phyloP scores from a whole-genome alignment of 2,797 vertebrate genomes.

The Epinephelus coioides region DNA sequence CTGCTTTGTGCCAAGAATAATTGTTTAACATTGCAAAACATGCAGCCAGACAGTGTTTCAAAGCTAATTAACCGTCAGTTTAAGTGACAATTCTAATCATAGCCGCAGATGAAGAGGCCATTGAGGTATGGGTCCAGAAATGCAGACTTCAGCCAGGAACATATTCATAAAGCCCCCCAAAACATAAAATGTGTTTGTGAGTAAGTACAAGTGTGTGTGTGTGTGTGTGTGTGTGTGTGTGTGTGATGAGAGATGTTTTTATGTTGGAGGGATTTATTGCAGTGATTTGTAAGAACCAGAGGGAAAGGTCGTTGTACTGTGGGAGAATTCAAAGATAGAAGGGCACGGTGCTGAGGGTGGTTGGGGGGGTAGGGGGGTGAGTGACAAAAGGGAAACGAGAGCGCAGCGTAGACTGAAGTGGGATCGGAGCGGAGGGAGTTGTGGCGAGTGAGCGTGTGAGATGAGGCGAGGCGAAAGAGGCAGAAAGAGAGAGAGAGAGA shows the following conservation, averaged over 20 bases:
- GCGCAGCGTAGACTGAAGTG: constrained; percentile 43
- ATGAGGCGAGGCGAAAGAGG: constrained; percentile 62
- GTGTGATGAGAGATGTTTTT: constrained; percentile 40
- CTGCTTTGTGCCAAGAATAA: constrained; percentile 12
- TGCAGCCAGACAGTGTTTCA: not conserved
- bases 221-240: constrained; percentile 34
- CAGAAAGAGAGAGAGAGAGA: constrained; percentile 25
- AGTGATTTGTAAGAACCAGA: constrained; percentile 66
- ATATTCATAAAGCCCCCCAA: constrained; percentile 18
- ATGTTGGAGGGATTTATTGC: constrained; percentile 68
- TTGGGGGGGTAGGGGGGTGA: constrained; percentile 19
- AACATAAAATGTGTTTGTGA: constrained; percentile 26
- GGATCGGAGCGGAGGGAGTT: constrained; percentile 62
- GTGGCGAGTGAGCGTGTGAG: constrained; percentile 62
- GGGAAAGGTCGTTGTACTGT: constrained; percentile 70
- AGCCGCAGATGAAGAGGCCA: constrained; percentile 18
- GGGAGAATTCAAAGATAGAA: constrained; percentile 63
- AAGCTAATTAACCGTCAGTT: constrained; percentile 39
- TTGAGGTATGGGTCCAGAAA: constrained; percentile 15
- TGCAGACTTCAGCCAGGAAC: constrained; percentile 11
- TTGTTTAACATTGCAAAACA: constrained; percentile 28
- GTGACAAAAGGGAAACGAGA: constrained; percentile 38
- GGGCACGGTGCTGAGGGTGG: constrained; percentile 44
- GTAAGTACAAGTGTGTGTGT: constrained; percentile 13
- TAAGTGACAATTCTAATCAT: constrained; percentile 30